Evolutionary conservation across 2,113 vertebrate genomes (phyloP), one percentile per base, ranked within the genome.

Genomic region (Cyprinodon variegatus): DNA sequence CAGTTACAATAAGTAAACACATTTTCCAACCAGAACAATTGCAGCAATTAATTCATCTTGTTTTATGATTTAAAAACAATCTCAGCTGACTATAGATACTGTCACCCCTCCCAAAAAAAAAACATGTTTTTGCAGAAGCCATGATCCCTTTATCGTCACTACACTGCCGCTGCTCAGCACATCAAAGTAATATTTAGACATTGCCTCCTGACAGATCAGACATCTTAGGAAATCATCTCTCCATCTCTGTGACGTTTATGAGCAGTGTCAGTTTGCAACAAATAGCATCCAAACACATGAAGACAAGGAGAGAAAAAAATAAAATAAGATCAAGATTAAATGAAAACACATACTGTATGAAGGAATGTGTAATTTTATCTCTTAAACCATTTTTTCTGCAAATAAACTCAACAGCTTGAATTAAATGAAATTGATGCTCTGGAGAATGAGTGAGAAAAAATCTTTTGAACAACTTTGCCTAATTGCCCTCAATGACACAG

Each of bases 231-330:
- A 74, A 46, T 74, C 65, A 65, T 38, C 45, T 20, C 59, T 85
- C 73, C 48, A n/a, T 83, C 77, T 74, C 61, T 64, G 70, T 83
- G 77, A 85, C 29, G 70, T 65, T 83, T 82, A 81, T 65, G 73
- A 61, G 11, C 50, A 37, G 57, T 69, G 80, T 77, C 84, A 75
- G 46, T 38, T 78, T 62, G 22, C 13, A 65, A 50, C 38, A 69
- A 61, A 70, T 76, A 81, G 0, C 60, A 63, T 37, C 62, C 22
- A 75, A 74, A 79, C 48, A 43, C n/a, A 72, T 3, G 5, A 36
- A 38, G 48, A 70, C 6, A 39, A 59, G 70, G 11, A 14, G 20
- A 36, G 13, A 67, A 46, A 45, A 73, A 10, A 50, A 6, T 39
- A 29, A 36, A 70, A 13, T 4, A 17, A 64, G 41, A 39, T 40